Base-by-base conservation (phyloP, 1,140 invertebrate genomes). In the Sitophilus oryzae region DNA sequence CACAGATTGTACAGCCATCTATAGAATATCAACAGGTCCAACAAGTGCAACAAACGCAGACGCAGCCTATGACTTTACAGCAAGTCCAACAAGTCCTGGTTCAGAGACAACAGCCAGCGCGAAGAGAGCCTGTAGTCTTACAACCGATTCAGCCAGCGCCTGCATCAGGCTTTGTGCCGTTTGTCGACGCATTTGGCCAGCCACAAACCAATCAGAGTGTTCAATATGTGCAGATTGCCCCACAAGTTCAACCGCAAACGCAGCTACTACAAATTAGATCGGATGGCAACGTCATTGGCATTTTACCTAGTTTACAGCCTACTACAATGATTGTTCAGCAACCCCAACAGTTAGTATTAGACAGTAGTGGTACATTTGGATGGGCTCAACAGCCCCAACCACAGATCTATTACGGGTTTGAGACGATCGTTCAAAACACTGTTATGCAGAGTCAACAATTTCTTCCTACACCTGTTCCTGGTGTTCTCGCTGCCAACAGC, bases 391-490 rank as follows among this genome's bases (percentile, higher is more conserved):
- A 68, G 59, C 56, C 61, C 37, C 66, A 60, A 18, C 85, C 87
- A 56, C 86, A 86, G 1, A 82, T 89, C 66, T 88, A 87, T 65
- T 88, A 88, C 56, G 85, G 85, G 0, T 75, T 89, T 56, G 87
- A 89, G 71, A 89, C 87, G 0, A 88, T 89, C 49, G 86, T 89
- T 9, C 87, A 88, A 68, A 89, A 89, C 64, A 89, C 87, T 10
- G 85, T 89, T 0, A 89, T 89, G 86, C 86, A 84, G 16, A 88
- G 85, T 19, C 87, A 88, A 66, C 86, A 89, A 61, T 88, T 88
- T 67, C 80, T 89, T 20, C 82, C 86, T 8, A 85, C 84, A 2
- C 80, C 84, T 3, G 82, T 88, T 71, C 85, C 84, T 43, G 85
- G 86, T 38, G 83, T 88, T 9, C 71, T 88, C 6, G 83, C 84